phyloP scores from a whole-genome alignment of 64 coral and sea anemone species.

The Actinia equina region DNA sequence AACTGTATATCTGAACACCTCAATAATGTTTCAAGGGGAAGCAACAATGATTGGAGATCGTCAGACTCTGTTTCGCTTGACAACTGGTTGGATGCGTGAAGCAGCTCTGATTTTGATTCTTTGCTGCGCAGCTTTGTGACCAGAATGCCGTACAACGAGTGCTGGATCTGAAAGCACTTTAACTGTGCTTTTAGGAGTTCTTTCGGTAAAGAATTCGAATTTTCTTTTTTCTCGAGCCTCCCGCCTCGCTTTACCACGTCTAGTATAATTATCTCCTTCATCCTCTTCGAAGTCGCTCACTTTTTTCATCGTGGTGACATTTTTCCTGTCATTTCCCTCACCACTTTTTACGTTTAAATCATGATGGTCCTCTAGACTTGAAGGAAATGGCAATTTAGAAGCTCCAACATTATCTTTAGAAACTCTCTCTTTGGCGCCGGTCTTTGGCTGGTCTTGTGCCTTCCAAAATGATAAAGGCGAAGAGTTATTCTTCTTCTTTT shows the following conservation, averaged over 20 bases:
- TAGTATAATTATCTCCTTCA: neutral
- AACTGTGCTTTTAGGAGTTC: neutral
- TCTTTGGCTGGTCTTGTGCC: too few relatives aligned
- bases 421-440: too few relatives aligned
- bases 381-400: neutral
- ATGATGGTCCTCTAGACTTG: neutral
- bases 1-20: constrained; percentile 44
- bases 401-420: neutral
- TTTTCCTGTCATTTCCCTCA: neutral
- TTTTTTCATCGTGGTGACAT: neutral
- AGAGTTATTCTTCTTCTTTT: too few relatives aligned
- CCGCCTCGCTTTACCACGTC: neutral
- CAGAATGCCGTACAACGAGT: neutral
- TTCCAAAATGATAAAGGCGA: too few relatives aligned
- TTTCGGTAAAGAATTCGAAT: neutral
- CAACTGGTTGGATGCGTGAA: neutral
- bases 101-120: neutral
- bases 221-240: neutral
- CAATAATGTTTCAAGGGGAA: constrained; percentile 6
- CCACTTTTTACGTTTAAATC: neutral
- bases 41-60: constrained; percentile 3
- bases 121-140: neutral
- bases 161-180: neutral
- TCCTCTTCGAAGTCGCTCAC: neutral
- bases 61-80: neutral